Evolutionary conservation across 2,113 vertebrate genomes (phyloP).

Genomic region (Pipra filicauda): DNA sequence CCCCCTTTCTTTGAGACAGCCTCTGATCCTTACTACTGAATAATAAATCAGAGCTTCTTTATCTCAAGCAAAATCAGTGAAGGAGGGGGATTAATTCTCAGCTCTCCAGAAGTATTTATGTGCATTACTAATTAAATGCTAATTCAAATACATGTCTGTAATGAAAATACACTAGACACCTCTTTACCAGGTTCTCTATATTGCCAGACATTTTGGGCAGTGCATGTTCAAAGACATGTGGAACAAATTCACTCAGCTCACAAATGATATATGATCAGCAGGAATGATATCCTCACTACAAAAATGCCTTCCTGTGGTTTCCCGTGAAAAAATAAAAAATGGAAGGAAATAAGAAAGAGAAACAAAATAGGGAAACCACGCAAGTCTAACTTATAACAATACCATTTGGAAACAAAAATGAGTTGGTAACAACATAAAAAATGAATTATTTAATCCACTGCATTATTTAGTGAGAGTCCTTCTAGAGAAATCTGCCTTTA

Average conservation of each 20-base stretch:
- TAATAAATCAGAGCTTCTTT: background rate
- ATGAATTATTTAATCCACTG: background rate
- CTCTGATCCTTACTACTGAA: background rate
- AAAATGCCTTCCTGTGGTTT: constrained; percentile 58
- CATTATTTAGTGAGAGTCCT: background rate
- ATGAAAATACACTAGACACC: background rate
- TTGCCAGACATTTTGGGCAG: background rate
- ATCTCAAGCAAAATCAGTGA: background rate
- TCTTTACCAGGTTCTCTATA: background rate
- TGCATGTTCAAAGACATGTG: constrained; percentile 27
- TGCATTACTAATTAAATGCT: background rate
- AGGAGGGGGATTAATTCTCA: background rate
- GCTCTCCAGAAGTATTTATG: background rate
- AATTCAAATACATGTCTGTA: background rate
- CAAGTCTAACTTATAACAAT: background rate
- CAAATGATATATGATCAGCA: constrained; percentile 49
- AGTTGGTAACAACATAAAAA: background rate
- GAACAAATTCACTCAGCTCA: constrained; percentile 46
- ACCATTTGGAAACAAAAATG: background rate
- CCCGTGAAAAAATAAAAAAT: constrained; percentile 12
- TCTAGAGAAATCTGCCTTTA: background rate
- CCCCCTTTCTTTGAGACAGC: background rate
- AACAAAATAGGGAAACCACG: background rate
- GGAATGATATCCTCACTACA: constrained; percentile 41
- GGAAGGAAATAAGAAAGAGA: constrained; percentile 4